phyloP scores from a whole-genome alignment of 1,140 invertebrate genomes.

The Papilio xuthus region DNA sequence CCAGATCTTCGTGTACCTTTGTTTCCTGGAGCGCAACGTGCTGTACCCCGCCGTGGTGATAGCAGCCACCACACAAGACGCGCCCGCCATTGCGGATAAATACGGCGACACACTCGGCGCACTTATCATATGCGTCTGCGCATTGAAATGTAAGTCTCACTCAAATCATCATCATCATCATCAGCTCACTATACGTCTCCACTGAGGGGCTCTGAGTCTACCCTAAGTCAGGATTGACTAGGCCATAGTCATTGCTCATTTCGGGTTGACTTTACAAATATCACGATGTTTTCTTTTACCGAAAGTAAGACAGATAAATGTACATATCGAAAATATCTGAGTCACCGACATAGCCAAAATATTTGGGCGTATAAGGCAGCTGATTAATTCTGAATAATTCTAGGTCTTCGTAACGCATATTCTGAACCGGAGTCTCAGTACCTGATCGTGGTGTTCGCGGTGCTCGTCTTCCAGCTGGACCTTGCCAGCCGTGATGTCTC shows the following conservation, averaged over 20 bases:
- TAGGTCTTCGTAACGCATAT: slow-evolving; percentile 92
- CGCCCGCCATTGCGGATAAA: slow-evolving; percentile 87
- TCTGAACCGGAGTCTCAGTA: slow-evolving; percentile 96
- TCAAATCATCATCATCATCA: too few species aligned
- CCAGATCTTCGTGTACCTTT: slow-evolving; percentile 93
- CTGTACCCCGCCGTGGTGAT: slow-evolving; percentile 96
- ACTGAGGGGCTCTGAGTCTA: too few species aligned
- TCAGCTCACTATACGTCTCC: too few species aligned
- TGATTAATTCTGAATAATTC: too few species aligned
- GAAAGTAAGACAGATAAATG: too few species aligned
- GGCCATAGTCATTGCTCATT: too few species aligned
- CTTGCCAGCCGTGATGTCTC: slow-evolving; percentile 84
- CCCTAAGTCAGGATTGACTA: too few species aligned
- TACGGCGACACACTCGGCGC: slow-evolving; percentile 90
- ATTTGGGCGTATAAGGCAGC: too few species aligned
- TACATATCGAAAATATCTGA: too few species aligned
- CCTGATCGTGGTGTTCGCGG: slow-evolving; percentile 95
- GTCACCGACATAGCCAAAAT: too few species aligned
- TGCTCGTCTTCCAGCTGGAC: slow-evolving; percentile 94
- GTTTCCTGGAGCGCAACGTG: slow-evolving; percentile 96
- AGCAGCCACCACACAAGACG: slow-evolving; percentile 93
- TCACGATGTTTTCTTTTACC: too few species aligned
- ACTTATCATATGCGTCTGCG: slow-evolving; percentile 93
- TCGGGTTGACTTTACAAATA: too few species aligned
- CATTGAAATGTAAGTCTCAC: slow-evolving; percentile 87